These are phyloP conservation scores for Ceryle rudis DNA, from an alignment of 2,797 vertebrate genomes.

Conservation along the genomic window DNA sequence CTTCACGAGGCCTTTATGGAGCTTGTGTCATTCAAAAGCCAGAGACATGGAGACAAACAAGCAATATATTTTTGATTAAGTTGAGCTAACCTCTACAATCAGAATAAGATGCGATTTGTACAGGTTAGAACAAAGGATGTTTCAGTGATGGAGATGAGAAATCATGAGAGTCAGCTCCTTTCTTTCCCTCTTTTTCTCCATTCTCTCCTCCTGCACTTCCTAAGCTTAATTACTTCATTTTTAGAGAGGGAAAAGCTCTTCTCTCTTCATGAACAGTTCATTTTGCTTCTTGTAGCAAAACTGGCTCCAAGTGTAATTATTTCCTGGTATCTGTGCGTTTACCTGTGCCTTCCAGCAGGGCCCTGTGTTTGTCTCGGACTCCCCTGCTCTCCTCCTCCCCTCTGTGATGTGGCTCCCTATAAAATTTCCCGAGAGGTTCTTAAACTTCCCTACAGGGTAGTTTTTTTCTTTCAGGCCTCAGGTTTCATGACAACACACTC, in stretches of 20 bases:
- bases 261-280: background rate
- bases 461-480: background rate
- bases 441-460: background rate
- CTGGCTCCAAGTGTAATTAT: background rate
- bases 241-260: too few species aligned
- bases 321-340: background rate
- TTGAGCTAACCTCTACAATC: slow-evolving; percentile 33
- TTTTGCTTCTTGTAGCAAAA: slow-evolving; percentile 6
- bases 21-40: background rate
- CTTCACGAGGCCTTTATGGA: background rate
- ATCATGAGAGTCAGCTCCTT: background rate
- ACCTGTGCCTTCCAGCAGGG: background rate
- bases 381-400: background rate
- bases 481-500: background rate
- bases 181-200: too few species aligned
- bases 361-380: background rate
- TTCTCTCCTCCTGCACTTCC: too few species aligned
- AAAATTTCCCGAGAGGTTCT: background rate
- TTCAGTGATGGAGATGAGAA: background rate
- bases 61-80: slow-evolving; percentile 41
- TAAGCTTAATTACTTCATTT: too few species aligned
- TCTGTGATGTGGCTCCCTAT: background rate
- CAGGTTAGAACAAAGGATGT: background rate
- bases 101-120: background rate
- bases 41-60: slow-evolving; percentile 10